Evolutionary conservation across 2,113 vertebrate genomes (phyloP).

Genomic region (Xiphophorus maculatus): DNA sequence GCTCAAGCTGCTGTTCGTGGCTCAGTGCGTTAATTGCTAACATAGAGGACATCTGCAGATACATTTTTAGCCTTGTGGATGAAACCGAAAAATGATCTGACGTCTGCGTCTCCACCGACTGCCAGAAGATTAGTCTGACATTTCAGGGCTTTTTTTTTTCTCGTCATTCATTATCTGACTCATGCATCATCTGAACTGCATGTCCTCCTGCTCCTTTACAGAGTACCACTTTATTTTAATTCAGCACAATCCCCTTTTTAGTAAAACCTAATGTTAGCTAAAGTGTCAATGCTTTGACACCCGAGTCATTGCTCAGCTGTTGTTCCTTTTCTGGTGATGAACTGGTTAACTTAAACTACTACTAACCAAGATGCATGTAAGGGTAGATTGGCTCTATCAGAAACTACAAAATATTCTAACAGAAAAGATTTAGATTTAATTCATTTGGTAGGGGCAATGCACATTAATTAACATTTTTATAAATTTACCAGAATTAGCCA

Average conservation of each 20-base stretch:
- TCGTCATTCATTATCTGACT: constrained; percentile 12
- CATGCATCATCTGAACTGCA: constrained; percentile 30
- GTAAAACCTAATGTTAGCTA: neutral
- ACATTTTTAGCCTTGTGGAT: constrained; percentile 22
- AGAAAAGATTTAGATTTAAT: too few species aligned
- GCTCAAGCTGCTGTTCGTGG: neutral
- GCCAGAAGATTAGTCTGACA: constrained; percentile 57
- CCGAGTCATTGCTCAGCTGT: neutral
- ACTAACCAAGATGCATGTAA: neutral
- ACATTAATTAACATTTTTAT: too few species aligned
- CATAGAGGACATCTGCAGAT: constrained; percentile 5
- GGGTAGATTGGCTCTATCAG: neutral
- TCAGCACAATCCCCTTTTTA: neutral
- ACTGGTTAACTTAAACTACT: neutral
- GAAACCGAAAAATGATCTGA: constrained; percentile 22
- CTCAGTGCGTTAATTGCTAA: neutral
- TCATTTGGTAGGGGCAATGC: too few species aligned
- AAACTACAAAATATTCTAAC: neutral
- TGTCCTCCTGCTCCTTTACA: neutral
- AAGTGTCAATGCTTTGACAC: neutral
- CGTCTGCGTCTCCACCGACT: constrained; percentile 15
- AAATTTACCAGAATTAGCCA: too few species aligned
- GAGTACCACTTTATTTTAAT: neutral
- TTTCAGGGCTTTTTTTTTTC: constrained; percentile 22
- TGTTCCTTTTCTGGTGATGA: neutral